Evolutionary conservation across 2,113 vertebrate species (phyloP), one percentile per base, ranked within the genome.

Genomic region (Rhinopomastus cyanomelas): DNA sequence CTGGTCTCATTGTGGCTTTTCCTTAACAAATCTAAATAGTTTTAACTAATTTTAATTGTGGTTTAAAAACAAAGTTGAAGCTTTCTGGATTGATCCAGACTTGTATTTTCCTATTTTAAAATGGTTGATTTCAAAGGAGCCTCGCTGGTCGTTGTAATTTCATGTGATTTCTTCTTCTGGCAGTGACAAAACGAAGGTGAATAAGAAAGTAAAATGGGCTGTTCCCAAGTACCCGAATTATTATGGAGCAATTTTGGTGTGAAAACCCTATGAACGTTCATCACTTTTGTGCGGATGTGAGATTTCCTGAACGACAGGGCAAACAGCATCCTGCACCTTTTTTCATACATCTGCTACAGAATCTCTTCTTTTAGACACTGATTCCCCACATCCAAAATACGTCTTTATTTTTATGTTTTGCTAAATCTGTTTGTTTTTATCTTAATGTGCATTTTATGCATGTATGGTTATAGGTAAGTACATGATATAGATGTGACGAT

Each of bases 391-490:
- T 51, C 57, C 76, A 82, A 93, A 90, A 74, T 61, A 46, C 5
- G 13, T 44, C 32, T 87, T 75, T 82, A 48, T 65, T 95, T 91
- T 73, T 71, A 68, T 13, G 15, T 71, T 94, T 88, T 95, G 59
- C 67, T 49, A 66, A 61, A 62, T 66, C 16, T 11, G 62, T 57
- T 44, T 20, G 37, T 5, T 65, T 68, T 84, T 79, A 29, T 68
- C 46, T 53, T 65, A 60, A 12, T 6, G 32, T 64, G 29, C 29
- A 22, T 68, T 79, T 72, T 60, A 11, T 56, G n/a, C 39, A 1
- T 5, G 12, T 37, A 2, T 34, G 55, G 72, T 71, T 25, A 10
- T 12, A 60, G 42, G 51, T 49, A 17, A 75, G 25, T 16, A 7
- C 16, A 20, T 39, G 36, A 32, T 14, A 15, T 4, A 72, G 36